Evolutionary conservation across 2,113 vertebrate genomes (phyloP).

Genomic region (Suricata suricatta): DNA sequence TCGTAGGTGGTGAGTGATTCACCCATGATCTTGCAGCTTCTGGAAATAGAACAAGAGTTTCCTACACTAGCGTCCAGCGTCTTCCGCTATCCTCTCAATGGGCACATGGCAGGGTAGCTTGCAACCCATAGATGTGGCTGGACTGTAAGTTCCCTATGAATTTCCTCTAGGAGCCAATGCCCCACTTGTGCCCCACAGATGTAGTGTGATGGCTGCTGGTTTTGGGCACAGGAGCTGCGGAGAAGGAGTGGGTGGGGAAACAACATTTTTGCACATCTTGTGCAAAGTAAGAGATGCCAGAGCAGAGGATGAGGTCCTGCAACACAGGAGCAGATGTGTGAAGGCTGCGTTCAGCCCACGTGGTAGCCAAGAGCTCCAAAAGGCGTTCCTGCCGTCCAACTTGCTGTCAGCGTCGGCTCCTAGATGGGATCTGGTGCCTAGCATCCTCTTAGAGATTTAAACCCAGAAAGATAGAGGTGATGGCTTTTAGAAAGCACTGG

Average conservation of each 20-base stretch:
- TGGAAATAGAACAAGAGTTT: not conserved
- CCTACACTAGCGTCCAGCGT: fast-evolving
- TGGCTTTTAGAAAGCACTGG: not conserved
- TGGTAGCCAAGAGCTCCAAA: not conserved
- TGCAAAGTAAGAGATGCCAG: not conserved
- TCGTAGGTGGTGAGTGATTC: not conserved
- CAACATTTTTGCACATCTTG: not conserved
- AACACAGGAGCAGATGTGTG: not conserved
- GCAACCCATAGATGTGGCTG: too few relatives aligned
- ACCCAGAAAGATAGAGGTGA: not conserved
- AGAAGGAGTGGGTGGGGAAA: not conserved
- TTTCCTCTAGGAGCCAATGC: not conserved
- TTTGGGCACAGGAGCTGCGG: not conserved
- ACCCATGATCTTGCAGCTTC: not conserved
- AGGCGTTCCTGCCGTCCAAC: not conserved
- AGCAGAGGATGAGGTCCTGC: not conserved
- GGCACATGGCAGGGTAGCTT: fast-evolving
- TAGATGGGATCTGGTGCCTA: not conserved
- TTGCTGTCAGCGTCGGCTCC: not conserved
- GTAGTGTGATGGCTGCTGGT: not conserved
- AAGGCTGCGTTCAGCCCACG: not conserved
- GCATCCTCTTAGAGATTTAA: not conserved
- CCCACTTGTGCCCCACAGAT: not conserved
- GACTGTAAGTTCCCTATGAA: not conserved
- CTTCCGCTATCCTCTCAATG: not conserved